Conservation (phyloP, 92 coral and sea anemone genomes). For the Scolanthus callimorphus region DNA sequence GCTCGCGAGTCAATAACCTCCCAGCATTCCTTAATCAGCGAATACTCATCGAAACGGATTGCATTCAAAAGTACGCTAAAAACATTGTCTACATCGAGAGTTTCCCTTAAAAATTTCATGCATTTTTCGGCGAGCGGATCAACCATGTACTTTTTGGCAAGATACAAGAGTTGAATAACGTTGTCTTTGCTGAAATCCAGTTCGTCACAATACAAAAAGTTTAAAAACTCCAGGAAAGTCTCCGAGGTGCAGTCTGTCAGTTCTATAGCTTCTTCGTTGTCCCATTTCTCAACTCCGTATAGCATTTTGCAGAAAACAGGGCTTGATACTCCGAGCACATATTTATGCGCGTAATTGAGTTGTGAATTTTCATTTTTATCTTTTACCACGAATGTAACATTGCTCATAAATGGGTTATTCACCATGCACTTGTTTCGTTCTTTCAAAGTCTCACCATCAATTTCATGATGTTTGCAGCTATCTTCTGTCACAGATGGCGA, state of each 20-base stretch:
- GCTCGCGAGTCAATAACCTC: not conserved
- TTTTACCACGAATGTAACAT: not conserved
- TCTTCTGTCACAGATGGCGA: too few species aligned
- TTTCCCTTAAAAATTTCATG: not conserved
- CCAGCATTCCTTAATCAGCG: not conserved
- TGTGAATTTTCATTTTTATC: not conserved
- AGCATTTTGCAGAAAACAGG: not conserved
- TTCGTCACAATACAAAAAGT: not conserved
- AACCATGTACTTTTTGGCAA: not conserved
- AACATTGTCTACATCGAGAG: not conserved
- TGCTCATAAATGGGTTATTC: not conserved
- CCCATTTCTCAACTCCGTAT: not conserved
- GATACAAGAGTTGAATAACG: not conserved
- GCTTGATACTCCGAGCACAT: not conserved
- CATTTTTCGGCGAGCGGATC: not conserved
- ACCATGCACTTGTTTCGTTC: not conserved
- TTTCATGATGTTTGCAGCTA: too few species aligned
- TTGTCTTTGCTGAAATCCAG: not conserved
- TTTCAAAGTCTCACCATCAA: not conserved
- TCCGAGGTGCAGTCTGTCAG: not conserved
- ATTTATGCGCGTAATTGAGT: not conserved
- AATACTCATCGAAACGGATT: not conserved
- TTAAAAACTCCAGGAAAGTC: not conserved
- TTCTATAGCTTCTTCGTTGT: not conserved
- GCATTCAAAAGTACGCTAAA: not conserved